Conservation (phyloP, 2,888 invertebrate species). For the Metalampra italica region DNA sequence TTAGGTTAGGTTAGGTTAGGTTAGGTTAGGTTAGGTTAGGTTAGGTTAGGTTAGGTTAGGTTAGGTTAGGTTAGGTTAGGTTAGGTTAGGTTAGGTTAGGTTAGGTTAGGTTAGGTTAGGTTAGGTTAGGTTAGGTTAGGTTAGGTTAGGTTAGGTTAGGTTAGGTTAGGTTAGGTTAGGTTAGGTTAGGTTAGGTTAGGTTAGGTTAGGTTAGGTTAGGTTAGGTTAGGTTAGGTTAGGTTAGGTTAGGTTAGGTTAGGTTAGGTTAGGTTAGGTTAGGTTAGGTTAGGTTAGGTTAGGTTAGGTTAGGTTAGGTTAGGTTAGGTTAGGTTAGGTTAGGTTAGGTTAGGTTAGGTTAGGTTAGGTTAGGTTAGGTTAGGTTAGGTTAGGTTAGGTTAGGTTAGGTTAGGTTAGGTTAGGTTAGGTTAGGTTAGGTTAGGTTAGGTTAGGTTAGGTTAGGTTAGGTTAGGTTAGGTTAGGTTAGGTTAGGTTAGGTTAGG, state of each 20-base stretch:
- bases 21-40: slow-evolving; percentile 13
- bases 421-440: background rate
- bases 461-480: background rate
- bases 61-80: slow-evolving; percentile 14
- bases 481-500: background rate
- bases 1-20: slow-evolving; percentile 14
- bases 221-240: background rate
- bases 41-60: slow-evolving; percentile 13
- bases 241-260: background rate
- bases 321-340: background rate
- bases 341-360: background rate
- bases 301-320: background rate
- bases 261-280: background rate
- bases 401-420: background rate
- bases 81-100: slow-evolving; percentile 10
- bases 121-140: background rate
- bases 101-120: background rate
- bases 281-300: background rate
- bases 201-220: background rate
- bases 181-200: background rate
- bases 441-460: background rate
- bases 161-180: background rate
- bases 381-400: background rate
- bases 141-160: background rate
- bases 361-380: background rate